Percentiles rank a stretch among this genome's conserved stretches.
phyloP scores from a whole-genome alignment of 2,113 vertebrate species.

The Anarhynchus alexandrinus region DNA sequence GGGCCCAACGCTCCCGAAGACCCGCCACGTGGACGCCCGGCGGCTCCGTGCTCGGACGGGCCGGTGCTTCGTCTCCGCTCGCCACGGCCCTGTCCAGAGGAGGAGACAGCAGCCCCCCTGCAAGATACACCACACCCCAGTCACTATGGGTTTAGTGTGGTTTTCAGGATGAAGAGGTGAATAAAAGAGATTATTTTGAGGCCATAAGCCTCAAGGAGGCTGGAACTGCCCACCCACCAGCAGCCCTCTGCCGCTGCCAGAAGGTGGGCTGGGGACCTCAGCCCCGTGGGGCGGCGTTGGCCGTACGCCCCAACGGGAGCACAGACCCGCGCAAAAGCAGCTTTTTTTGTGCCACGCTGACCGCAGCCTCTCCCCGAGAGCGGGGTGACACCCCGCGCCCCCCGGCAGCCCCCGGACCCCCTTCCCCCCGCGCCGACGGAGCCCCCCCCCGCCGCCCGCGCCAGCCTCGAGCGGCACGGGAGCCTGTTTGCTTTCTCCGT shows the following conservation, averaged over 20 bases:
- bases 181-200: not conserved
- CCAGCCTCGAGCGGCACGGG: accelerated
- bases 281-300: not conserved
- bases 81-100: not conserved
- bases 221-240: not conserved
- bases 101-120: not conserved
- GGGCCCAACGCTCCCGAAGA: not conserved
- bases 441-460: accelerated
- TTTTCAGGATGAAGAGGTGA: not conserved
- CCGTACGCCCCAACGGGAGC: accelerated
- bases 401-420: not conserved
- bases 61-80: not conserved
- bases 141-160: accelerated
- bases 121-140: not conserved
- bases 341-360: accelerated
- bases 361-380: not conserved
- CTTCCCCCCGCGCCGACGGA: accelerated
- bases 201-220: not conserved
- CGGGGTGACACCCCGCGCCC: too few relatives aligned
- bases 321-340: not conserved
- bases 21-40: accelerated
- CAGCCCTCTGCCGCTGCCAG: not conserved
- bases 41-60: accelerated
- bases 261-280: not conserved
- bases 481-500: not conserved